Conservation (phyloP, 2,797 vertebrate genomes). For the Orientallactaga sibirica region DNA sequence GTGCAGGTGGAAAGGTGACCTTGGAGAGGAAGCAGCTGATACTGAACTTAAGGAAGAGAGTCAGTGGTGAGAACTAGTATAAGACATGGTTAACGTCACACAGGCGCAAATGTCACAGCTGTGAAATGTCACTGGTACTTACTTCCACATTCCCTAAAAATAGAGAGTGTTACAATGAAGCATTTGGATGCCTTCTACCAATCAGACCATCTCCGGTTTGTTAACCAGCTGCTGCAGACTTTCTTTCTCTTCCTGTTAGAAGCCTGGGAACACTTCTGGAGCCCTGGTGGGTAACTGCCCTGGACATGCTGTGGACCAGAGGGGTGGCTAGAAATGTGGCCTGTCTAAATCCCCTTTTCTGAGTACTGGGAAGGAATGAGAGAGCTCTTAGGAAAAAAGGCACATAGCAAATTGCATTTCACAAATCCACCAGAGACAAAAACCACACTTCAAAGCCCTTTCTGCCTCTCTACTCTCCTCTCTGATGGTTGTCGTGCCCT, state of each 20-base stretch:
- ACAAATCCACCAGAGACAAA: neutral
- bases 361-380: neutral
- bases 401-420: neutral
- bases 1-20: fast-evolving
- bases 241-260: no score
- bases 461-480: neutral
- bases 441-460: neutral
- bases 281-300: no score
- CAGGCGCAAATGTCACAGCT: fast-evolving
- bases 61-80: fast-evolving
- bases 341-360: neutral
- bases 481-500: neutral
- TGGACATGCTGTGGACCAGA: fast-evolving
- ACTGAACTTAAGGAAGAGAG: fast-evolving
- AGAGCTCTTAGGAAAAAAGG: neutral
- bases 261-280: fast-evolving
- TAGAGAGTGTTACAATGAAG: neutral
- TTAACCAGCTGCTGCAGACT: neutral
- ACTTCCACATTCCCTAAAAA: neutral
- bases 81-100: fast-evolving
- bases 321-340: fast-evolving
- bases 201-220: no score
- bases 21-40: fast-evolving
- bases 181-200: fast-evolving
- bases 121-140: fast-evolving